Evolutionary conservation across 2,888 invertebrate species (phyloP).

Genomic region (Argyresthia goedartella): DNA sequence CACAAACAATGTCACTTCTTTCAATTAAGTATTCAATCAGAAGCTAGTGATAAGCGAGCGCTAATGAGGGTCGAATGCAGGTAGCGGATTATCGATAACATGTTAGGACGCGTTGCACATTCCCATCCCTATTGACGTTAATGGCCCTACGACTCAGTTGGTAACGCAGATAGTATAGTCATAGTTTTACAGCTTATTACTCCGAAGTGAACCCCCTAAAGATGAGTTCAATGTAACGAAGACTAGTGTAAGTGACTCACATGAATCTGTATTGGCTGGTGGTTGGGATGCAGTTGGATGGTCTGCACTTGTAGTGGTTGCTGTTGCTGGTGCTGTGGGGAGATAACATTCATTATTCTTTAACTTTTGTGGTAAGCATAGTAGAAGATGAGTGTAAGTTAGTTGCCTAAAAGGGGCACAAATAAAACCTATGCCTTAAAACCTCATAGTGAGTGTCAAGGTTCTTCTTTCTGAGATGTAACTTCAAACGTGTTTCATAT

Average conservation of each 20-base stretch:
- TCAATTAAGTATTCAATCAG: too few relatives aligned
- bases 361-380: conserved; percentile 4
- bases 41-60: background rate
- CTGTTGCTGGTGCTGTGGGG: conserved; percentile 41
- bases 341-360: too few relatives aligned
- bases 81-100: background rate
- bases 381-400: background rate
- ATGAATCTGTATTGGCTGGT: conserved; percentile 64
- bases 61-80: background rate
- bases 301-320: conserved; percentile 63
- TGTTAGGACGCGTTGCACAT: background rate
- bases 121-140: background rate
- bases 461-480: too few relatives aligned
- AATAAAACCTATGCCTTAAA: too few relatives aligned
- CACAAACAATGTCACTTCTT: too few relatives aligned
- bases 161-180: background rate
- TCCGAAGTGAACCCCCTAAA: too few relatives aligned
- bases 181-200: too few relatives aligned
- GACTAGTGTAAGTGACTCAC: conserved; percentile 31
- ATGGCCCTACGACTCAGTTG: background rate
- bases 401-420: too few relatives aligned
- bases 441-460: too few relatives aligned
- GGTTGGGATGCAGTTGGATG: conserved; percentile 63
- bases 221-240: background rate
- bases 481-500: too few relatives aligned